Percentiles rank a stretch among this genome's conserved stretches.
Evolutionary conservation across 2,113 vertebrate species (phyloP).

Genomic region (Eurystomus gularis): DNA sequence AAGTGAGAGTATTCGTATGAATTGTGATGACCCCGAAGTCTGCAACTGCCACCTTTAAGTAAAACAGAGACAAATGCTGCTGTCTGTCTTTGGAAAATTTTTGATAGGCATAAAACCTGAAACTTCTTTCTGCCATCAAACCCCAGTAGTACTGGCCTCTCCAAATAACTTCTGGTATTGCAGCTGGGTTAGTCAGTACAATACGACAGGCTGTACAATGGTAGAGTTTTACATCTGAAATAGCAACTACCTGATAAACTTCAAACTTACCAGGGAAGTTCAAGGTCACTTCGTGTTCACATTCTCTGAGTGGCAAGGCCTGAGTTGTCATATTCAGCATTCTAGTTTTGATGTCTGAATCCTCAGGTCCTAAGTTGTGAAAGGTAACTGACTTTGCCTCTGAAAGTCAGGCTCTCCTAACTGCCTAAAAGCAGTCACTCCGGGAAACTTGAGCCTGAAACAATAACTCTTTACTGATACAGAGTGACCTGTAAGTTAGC

Average conservation of each 20-base stretch:
- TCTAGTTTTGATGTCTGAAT: not conserved
- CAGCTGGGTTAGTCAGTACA: not conserved
- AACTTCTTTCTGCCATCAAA: not conserved
- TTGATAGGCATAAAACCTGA: not conserved
- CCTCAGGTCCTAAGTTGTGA: not conserved
- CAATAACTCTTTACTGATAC: not conserved
- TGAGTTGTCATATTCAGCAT: not conserved
- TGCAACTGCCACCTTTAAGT: not conserved
- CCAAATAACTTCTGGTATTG: too few species aligned
- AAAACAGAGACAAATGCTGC: not conserved
- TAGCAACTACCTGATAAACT: not conserved
- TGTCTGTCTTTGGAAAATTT: not conserved
- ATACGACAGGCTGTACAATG: not conserved
- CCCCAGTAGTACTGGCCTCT: not conserved
- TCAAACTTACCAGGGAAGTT: not conserved
- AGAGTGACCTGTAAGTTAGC: not conserved
- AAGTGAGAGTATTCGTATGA: not conserved
- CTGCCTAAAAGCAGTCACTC: not conserved
- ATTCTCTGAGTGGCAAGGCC: not conserved
- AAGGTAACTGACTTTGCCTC: not conserved
- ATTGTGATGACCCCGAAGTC: not conserved
- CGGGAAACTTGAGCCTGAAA: not conserved
- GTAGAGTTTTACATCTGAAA: not conserved
- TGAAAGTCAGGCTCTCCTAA: not conserved
- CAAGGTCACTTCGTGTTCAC: accelerated